Percentiles rank a stretch among this genome's conserved stretches.
phyloP scores from a whole-genome alignment of 2,888 invertebrate genomes.

The Cinara cedri region DNA sequence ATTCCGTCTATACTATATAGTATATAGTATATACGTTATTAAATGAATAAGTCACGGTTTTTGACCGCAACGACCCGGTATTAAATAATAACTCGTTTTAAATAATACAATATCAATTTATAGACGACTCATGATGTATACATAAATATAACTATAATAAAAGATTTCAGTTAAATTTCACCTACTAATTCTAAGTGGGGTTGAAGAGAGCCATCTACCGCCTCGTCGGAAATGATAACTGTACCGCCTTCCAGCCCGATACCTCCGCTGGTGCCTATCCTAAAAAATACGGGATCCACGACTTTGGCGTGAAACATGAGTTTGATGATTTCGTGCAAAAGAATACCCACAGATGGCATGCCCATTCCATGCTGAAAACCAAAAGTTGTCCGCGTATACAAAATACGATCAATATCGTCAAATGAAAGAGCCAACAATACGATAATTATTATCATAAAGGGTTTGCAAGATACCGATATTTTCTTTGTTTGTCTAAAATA shows the following conservation, averaged over 20 bases:
- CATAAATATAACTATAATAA: background rate
- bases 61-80: background rate
- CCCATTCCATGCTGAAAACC: constrained; percentile 92
- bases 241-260: constrained; percentile 91
- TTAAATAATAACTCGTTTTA: background rate
- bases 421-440: no score
- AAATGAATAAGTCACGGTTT: no score
- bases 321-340: constrained; percentile 95
- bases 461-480: no score
- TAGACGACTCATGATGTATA: no score
- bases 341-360: constrained; percentile 91
- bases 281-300: constrained; percentile 87
- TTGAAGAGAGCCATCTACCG: constrained; percentile 84
- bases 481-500: no score
- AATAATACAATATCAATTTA: background rate
- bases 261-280: constrained; percentile 92
- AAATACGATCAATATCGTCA: background rate
- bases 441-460: no score
- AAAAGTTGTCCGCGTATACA: constrained; percentile 59
- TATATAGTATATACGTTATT: no score
- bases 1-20: no score
- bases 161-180: constrained; percentile 58
- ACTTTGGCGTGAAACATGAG: constrained; percentile 91
- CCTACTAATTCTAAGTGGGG: constrained; percentile 83
- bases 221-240: constrained; percentile 90